Evolutionary conservation across 2,113 vertebrate species (phyloP).

Genomic region (Istiophorus platypterus): DNA sequence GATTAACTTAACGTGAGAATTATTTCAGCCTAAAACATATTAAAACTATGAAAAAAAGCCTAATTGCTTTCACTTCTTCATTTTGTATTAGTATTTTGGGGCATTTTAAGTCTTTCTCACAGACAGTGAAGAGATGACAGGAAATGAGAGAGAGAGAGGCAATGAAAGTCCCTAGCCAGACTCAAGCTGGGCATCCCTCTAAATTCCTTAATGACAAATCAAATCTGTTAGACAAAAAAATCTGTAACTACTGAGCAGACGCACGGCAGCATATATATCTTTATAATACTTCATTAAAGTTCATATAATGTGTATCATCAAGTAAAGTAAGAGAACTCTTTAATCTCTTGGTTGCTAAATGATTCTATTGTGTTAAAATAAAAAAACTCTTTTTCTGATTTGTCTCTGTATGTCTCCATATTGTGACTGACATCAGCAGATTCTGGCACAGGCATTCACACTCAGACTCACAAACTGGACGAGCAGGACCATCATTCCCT

Average conservation of each 20-base stretch:
- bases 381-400: conserved; percentile 23
- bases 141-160: not conserved
- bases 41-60: conserved; percentile 1
- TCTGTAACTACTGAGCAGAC: too few relatives aligned
- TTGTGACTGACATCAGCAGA: conserved; percentile 41
- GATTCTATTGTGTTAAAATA: not conserved
- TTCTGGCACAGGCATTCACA: conserved; percentile 14
- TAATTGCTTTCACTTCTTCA: not conserved
- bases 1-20: conserved; percentile 43
- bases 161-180: not conserved
- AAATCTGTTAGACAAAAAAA: too few relatives aligned
- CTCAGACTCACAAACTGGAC: conserved; percentile 37
- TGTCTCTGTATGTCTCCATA: not conserved
- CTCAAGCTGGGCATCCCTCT: not conserved
- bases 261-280: not conserved
- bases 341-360: conserved; percentile 1
- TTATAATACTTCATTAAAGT: not conserved
- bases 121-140: not conserved
- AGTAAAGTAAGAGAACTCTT: not conserved
- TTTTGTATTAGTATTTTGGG: not conserved
- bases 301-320: not conserved
- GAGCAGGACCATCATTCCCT: conserved; percentile 47
- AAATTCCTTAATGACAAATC: conserved; percentile 5
- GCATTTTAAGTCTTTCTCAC: not conserved
- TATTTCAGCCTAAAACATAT: conserved; percentile 21